Base-by-base conservation (phyloP, 23 tunicate genomes). In the Ciona savignyi region DNA sequence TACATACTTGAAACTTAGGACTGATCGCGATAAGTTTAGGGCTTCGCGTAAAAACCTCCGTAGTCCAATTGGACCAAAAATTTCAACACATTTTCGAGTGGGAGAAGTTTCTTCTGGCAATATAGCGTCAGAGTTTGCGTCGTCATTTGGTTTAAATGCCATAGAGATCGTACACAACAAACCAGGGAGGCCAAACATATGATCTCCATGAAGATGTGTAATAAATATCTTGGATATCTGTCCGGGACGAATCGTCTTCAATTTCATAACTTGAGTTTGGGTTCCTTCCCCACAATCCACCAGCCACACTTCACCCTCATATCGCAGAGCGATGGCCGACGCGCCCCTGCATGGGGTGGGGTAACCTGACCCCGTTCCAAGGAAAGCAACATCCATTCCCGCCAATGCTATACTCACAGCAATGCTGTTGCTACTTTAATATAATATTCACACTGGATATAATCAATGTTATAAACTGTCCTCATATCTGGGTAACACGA, bases 271-370 rank as follows among this genome's bases (percentile, higher is more conserved):
- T 83, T 94, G 99, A 23, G 95, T 86, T 75, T 94, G 99, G 20
- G 99, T 80, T 42, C 99, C 95, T 83, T 94, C 99, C 2, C 99
- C 99, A 83, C 99, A 94, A 75, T 94, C 99, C 3, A 94, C 73
- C 61, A 94, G 61, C 82, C 84, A 94, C 23, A 87, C 94, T 27
- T 82, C 85, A 11, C 99, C 99, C 62, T 94, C 94, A 67, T 78
- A 72, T 56, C 99, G 76, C 30, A 91, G 4, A 23, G 97, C 97
- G 4, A 91, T 75, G 22, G 82, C 68, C 35, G 97, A 91, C 27
- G 97, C 83, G 74, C 85, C 85, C 74, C 81, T 61, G 66, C 64
- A 33, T 34, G 97, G 97, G 23, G 93, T 65, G 1, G 97, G 97
- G 65, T 91, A 91, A 4, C 93, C 97, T 25, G 97, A 85, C 26